These are phyloP conservation scores for Shargacucullia verbasci DNA, from an alignment of 2,888 invertebrate species.

Conservation along the genomic window DNA sequence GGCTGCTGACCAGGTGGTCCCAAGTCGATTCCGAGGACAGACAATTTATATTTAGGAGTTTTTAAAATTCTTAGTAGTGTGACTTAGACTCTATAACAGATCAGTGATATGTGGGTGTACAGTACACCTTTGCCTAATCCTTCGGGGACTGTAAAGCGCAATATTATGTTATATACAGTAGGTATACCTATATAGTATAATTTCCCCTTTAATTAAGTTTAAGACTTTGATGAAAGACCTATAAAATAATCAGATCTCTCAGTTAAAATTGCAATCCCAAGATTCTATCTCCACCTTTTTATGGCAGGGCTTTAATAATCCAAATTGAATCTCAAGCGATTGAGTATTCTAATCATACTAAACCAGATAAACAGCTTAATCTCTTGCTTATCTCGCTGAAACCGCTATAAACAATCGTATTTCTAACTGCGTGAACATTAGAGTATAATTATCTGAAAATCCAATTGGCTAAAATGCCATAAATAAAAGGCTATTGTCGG, in stretches of 20 bases:
- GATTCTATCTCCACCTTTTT: constrained; percentile 45
- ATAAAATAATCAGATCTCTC: background rate
- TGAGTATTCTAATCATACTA: constrained; percentile 52
- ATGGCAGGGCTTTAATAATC: constrained; percentile 30
- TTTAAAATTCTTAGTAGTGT: too few relatives aligned
- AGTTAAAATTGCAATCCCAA: constrained; percentile 9
- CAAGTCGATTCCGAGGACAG: too few relatives aligned
- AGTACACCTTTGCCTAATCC: too few relatives aligned
- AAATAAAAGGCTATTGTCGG: constrained; percentile 65
- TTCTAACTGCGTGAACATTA: constrained; percentile 58
- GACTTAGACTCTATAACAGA: too few relatives aligned
- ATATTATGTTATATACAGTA: too few relatives aligned
- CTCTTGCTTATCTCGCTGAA: constrained; percentile 55
- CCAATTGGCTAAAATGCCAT: constrained; percentile 64
- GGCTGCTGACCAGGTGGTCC: too few relatives aligned
- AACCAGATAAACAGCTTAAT: constrained; percentile 55
- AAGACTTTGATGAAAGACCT: background rate
- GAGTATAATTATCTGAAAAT: constrained; percentile 62
- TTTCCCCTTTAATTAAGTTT: too few relatives aligned
- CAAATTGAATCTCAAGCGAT: constrained; percentile 53
- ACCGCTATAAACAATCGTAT: constrained; percentile 62
- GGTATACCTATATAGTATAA: too few relatives aligned
- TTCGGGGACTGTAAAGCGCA: too few relatives aligned
- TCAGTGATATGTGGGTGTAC: too few relatives aligned
- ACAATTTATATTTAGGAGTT: too few relatives aligned